phyloP scores from a whole-genome alignment of 2,888 invertebrate species.

The Drosophila eohydei region DNA sequence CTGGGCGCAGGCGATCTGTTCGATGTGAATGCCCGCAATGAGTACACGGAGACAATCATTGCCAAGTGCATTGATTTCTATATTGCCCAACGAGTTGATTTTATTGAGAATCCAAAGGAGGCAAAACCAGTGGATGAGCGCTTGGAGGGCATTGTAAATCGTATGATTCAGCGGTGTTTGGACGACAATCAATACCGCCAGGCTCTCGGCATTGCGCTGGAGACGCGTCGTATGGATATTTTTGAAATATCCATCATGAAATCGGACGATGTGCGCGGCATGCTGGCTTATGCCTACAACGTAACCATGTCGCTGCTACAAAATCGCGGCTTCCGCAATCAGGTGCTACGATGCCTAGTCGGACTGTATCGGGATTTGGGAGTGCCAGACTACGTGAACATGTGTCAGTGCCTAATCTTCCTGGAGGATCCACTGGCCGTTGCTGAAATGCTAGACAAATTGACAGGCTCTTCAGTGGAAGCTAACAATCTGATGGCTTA shows the following conservation, averaged over 20 bases:
- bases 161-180: constrained; percentile 98
- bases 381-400: constrained; percentile 98
- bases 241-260: constrained; percentile 96
- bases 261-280: constrained; percentile 94
- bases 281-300: constrained; percentile 97
- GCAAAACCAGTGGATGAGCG: constrained; percentile 91
- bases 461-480: constrained; percentile 90
- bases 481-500: constrained; percentile 97
- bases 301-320: constrained; percentile 98
- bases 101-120: constrained; percentile 89
- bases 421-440: constrained; percentile 97
- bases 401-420: constrained; percentile 99
- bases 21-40: constrained; percentile 96
- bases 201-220: constrained; percentile 97
- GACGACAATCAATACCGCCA: constrained; percentile 97
- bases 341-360: constrained; percentile 94
- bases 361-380: constrained; percentile 94
- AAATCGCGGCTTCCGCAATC: constrained; percentile 96
- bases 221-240: constrained; percentile 98
- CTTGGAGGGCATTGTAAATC: constrained; percentile 96
- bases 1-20: constrained; percentile 97
- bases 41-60: constrained; percentile 98
- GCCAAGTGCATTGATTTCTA: constrained; percentile 99
- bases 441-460: constrained; percentile 95
- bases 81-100: constrained; percentile 92